Evolutionary conservation across 2,113 vertebrate species (phyloP).

Genomic region (Aramus guarauna): DNA sequence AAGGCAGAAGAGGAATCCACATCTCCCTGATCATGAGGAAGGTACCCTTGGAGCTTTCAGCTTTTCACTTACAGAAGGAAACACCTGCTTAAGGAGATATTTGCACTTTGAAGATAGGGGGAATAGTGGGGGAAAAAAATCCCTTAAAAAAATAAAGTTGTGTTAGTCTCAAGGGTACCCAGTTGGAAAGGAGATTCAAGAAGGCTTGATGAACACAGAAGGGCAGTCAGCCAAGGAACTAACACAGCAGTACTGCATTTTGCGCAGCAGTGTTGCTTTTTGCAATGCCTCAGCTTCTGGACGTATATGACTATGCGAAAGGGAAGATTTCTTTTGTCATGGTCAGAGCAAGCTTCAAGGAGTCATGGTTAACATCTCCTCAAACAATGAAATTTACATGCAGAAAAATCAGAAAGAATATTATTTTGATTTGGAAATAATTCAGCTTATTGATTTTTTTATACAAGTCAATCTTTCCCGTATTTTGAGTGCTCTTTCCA

Average conservation of each 20-base stretch:
- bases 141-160: neutral
- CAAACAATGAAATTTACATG: neutral
- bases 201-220: neutral
- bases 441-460: neutral
- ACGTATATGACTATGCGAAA: neutral
- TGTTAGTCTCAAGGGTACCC: neutral
- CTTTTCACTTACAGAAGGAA: neutral
- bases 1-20: neutral
- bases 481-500: neutral
- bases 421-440: slow-evolving; percentile 2
- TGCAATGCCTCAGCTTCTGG: neutral
- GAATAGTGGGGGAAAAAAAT: neutral
- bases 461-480: neutral
- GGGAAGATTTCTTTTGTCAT: neutral
- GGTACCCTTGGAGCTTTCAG: neutral
- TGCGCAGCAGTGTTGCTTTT: neutral
- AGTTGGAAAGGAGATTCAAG: neutral
- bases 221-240: neutral
- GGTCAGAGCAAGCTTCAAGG: neutral
- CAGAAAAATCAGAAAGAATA: neutral
- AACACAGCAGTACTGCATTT: neutral
- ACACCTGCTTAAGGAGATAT: neutral
- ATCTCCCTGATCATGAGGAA: neutral
- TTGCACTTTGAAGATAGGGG: neutral
- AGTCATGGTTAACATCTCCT: neutral